Evolutionary conservation across 2,797 vertebrate species (phyloP), one percentile per base, ranked within the genome.

Genomic region (Eptatretus atami): DNA sequence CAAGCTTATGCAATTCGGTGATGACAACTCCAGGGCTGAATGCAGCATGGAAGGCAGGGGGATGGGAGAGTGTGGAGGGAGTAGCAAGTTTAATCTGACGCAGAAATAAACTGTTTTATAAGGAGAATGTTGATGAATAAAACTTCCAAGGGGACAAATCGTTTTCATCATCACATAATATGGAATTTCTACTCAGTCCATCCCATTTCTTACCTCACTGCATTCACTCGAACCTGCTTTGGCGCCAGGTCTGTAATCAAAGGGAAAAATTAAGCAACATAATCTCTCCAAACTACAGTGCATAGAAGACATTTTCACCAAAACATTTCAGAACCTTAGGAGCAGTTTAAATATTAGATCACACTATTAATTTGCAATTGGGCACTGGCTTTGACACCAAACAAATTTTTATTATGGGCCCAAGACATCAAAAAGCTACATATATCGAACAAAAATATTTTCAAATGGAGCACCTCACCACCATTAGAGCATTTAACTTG

Each of bases 171-270:
- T 12, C 4, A 15, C 19, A 15, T 11, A 6, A 44, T 12, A 13
- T 61, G 63, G 65, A 69, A 44, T 63, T 15, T 66, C 60, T 15
- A 63, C 66, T 9, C 63, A 44, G 52, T 52, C 53, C 15, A 63
- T 15, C 13, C 9, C 13, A 11, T 9, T 5, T 75, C 76, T 52
- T 74, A 82, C 81, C 79, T 76, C 54, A 82, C 79, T 2, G 79
- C 80, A 69, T 82, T 82, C 63, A 79, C 80, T 65, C 80, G 69
- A 63, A 82, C 79, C 68, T 81, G 75, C 69, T 80, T 79, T 19
- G 74, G 60, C 53, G 81, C 79, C 70, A 82, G 70, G 64, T 82
- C 81, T 82, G 69, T 65, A 73, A 70, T 11, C 54, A 53, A 68
- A 19, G 65, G 53, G 54, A 52, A 66, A 15, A 3, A 66, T 6